phyloP scores from a whole-genome alignment of 1,140 invertebrate genomes.

The Cherax quadricarinatus region DNA sequence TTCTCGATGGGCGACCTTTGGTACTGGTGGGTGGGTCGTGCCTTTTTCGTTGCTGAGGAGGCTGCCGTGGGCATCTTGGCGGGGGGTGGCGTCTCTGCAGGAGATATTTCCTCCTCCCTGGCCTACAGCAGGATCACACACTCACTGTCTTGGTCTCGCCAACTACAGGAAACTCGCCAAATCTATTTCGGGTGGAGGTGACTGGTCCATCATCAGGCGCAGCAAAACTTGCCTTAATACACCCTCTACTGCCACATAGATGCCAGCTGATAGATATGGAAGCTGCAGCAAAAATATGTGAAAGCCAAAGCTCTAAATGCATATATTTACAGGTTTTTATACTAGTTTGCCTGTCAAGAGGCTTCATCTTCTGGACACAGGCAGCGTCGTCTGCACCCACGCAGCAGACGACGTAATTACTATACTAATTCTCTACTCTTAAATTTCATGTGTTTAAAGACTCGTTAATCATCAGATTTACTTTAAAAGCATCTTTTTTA shows the following conservation, averaged over 20 bases:
- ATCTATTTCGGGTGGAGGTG: slow-evolving; percentile 58
- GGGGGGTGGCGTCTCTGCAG: neutral
- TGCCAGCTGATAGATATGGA: neutral
- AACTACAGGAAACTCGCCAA: slow-evolving; percentile 41
- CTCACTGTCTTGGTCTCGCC: slow-evolving; percentile 41
- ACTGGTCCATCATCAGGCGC: neutral
- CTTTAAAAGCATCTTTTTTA: no score
- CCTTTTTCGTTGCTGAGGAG: slow-evolving; percentile 12
- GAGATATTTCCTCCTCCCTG: slow-evolving; percentile 18
- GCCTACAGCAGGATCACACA: slow-evolving; percentile 1
- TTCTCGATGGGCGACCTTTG: slow-evolving; percentile 64
- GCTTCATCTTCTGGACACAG: neutral
- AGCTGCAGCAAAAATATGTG: neutral
- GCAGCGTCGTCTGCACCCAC: neutral
- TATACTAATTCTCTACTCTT: no score
- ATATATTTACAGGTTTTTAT: neutral
- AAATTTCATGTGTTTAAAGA: no score
- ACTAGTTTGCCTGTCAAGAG: neutral
- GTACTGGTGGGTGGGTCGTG: neutral
- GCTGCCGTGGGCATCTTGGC: slow-evolving; percentile 35
- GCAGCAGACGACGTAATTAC: neutral
- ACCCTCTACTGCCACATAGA: neutral
- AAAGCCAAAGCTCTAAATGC: neutral
- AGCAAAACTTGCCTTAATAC: neutral
- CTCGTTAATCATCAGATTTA: no score